Evolutionary conservation across 1,140 invertebrate species (phyloP).

Genomic region (Drosophila takahashii): DNA sequence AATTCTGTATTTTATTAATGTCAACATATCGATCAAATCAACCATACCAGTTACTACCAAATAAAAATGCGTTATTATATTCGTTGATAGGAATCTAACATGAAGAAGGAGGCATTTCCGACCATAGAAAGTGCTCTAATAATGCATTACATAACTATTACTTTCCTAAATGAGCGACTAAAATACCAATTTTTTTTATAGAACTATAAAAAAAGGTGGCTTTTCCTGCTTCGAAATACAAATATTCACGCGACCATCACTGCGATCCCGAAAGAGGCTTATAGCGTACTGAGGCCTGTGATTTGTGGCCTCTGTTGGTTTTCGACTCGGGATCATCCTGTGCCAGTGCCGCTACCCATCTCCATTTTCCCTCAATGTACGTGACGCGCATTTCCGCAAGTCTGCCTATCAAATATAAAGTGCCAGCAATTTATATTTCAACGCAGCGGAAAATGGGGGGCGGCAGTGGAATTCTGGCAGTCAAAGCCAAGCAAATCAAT

Average conservation of each 20-base stretch:
- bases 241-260: constrained; percentile 12
- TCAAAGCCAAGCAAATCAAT: constrained; percentile 67
- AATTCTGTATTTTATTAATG: too few species aligned
- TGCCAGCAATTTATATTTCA: constrained; percentile 79
- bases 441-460: constrained; percentile 32
- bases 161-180: too few species aligned
- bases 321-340: constrained; percentile 35
- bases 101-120: too few species aligned
- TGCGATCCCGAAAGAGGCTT: neutral
- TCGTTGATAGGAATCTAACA: too few species aligned
- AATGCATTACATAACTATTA: too few species aligned
- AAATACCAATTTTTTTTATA: too few species aligned
- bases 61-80: too few species aligned
- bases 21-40: too few species aligned
- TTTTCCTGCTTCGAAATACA: neutral
- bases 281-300: constrained; percentile 37
- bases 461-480: constrained; percentile 12
- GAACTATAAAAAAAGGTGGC: too few species aligned
- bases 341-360: neutral
- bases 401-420: constrained; percentile 77
- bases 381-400: constrained; percentile 76
- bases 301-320: constrained; percentile 74
- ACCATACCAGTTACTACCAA: too few species aligned
- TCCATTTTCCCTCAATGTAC: constrained; percentile 42
- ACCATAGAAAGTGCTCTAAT: too few species aligned